phyloP scores from a whole-genome alignment of 2,113 vertebrate species.

The Carollia perspicillata region DNA sequence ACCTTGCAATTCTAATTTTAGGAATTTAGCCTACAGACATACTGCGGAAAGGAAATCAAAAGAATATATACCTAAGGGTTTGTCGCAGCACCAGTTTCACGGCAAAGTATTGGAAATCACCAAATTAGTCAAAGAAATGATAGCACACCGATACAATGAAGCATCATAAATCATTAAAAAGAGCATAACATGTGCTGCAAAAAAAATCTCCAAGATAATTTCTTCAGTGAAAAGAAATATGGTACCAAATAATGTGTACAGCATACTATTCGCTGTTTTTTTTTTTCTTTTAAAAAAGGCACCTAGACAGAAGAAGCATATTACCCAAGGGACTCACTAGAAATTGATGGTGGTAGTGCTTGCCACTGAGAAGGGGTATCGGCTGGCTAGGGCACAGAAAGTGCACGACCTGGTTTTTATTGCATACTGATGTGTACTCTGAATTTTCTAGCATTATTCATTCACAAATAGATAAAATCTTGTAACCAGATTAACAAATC shows the following conservation, averaged over 20 bases:
- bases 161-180: neutral
- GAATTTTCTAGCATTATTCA: neutral
- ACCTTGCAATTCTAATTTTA: slow-evolving; percentile 12
- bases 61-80: neutral
- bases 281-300: neutral
- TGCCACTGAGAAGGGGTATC: neutral
- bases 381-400: neutral
- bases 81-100: neutral
- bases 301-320: neutral
- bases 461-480: neutral
- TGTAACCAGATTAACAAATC: neutral
- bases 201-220: slow-evolving; percentile 13
- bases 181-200: neutral
- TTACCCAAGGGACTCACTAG: neutral
- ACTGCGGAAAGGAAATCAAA: neutral
- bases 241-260: neutral
- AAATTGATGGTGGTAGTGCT: neutral
- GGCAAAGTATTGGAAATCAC: neutral
- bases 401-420: neutral
- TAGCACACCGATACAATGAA: neutral
- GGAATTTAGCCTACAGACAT: neutral
- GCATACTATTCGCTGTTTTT: neutral
- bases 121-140: neutral
- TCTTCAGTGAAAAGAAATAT: neutral
- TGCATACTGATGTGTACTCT: neutral